Evolutionary conservation across 2,797 vertebrate species (phyloP).

Genomic region (Chelidonichthys spinosus): DNA sequence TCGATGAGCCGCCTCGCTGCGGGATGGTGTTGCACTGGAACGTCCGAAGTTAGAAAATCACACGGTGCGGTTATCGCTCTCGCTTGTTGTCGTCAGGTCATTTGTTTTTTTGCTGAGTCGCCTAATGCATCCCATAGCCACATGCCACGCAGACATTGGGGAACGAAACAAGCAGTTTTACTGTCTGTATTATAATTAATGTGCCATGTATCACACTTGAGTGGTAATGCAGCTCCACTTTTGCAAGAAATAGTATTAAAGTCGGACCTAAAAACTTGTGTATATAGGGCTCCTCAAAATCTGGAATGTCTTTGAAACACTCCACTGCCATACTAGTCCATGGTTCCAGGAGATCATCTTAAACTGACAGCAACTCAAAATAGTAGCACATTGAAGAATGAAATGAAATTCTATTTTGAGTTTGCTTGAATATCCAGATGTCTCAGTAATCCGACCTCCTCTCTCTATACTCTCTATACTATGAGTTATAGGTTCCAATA

Average conservation of each 20-base stretch:
- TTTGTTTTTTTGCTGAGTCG: slow-evolving; percentile 27
- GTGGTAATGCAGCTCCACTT: neutral
- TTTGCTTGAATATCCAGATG: neutral
- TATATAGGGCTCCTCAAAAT: too few relatives aligned
- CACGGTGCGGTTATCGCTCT: slow-evolving; percentile 12
- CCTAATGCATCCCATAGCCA: neutral
- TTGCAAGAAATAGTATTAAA: neutral
- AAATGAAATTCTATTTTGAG: too few relatives aligned
- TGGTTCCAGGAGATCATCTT: neutral
- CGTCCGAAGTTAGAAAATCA: slow-evolving; percentile 25
- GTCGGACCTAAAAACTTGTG: too few relatives aligned
- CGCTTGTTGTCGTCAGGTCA: slow-evolving; percentile 1
- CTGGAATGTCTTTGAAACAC: too few relatives aligned
- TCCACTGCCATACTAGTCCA: too few relatives aligned
- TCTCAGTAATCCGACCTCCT: neutral
- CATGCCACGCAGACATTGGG: neutral
- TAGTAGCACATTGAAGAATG: neutral
- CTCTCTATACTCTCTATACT: too few relatives aligned
- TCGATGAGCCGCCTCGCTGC: slow-evolving; percentile 21
- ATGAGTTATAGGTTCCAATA: neutral
- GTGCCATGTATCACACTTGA: neutral
- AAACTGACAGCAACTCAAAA: neutral
- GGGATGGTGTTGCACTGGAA: slow-evolving; percentile 11
- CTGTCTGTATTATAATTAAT: too few relatives aligned
- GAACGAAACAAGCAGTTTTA: too few relatives aligned